phyloP scores from a whole-genome alignment of 2,888 invertebrate genomes.

The Trypoxylon attenuatum region DNA sequence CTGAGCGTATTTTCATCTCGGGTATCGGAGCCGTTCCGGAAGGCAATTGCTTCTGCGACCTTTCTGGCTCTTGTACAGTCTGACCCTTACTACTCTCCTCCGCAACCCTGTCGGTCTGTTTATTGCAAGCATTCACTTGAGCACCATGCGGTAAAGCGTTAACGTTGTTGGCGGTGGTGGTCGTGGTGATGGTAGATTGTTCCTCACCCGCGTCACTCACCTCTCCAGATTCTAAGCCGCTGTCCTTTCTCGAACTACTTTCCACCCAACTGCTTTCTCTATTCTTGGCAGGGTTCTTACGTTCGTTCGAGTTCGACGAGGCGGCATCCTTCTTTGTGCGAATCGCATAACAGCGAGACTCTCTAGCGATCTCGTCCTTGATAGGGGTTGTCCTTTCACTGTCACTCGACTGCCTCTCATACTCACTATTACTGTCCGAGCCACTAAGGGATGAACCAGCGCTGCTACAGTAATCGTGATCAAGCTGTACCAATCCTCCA shows the following conservation, averaged over 20 bases:
- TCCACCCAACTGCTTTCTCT: conserved; percentile 52
- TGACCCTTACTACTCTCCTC: conserved; percentile 9
- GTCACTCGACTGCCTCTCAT: conserved; percentile 43
- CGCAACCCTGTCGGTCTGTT: conserved; percentile 9
- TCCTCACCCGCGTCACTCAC: conserved; percentile 72
- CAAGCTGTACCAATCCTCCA: conserved; percentile 74
- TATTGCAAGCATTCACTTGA: conserved; percentile 3
- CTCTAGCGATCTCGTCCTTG: conserved; percentile 20
- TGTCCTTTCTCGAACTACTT: conserved; percentile 70
- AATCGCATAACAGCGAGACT: conserved; percentile 7
- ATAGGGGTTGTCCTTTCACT: conserved; percentile 46
- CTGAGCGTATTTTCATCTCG: conserved; percentile 66
- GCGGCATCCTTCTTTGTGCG: conserved; percentile 7
- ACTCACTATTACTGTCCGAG: conserved; percentile 55
- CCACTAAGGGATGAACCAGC: conserved; percentile 45
- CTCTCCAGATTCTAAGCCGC: conserved; percentile 73
- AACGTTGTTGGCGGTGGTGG: too few relatives aligned
- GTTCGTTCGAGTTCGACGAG: conserved; percentile 12
- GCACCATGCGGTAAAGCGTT: too few relatives aligned
- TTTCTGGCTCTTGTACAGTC: background rate
- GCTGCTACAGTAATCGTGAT: conserved; percentile 78
- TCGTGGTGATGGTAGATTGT: background rate
- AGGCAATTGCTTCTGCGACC: conserved; percentile 6
- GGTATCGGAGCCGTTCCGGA: conserved; percentile 8
- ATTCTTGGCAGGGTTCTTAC: conserved; percentile 33